Base-by-base conservation (phyloP, 2,888 invertebrate species). In the Copidosoma aretas region DNA sequence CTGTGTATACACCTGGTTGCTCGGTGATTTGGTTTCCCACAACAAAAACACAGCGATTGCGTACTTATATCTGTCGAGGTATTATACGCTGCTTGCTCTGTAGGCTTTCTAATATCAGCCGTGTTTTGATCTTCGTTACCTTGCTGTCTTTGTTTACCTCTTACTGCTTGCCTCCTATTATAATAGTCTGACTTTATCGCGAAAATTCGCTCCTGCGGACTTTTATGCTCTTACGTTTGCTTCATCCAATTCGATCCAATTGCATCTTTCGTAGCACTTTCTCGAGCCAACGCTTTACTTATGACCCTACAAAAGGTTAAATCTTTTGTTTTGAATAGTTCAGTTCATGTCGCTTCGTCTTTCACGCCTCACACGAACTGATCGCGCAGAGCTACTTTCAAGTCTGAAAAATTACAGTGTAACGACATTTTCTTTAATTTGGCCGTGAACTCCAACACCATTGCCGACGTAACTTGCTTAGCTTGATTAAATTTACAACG, bases 341-440 rank as follows among this genome's bases (percentile, higher is more conserved):
- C 62, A 14, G 68, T 15, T 39, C 62, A 41, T 43, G 68, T 68
- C 17, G 32, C 0, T 51, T 71, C 68, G 60, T 71, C 60, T 15
- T 52, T 49, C 21, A 68, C 68, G 19, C 68, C 68, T 10, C 21
- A 17, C 43, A 41, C 63, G 32, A 71, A 65, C 25, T 71, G 67
- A 17, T 60, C 64, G 21, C 43, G 64, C 46, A 64, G 10, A 17
- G 70, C 52, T 17, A 22, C 57, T 19, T n/a, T 22, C 41, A 46
- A 24, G 15, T 43, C 43, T 22, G 14, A 51, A 17, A 63, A 70
- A 41, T 70, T 70, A 51, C 63, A 70, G 41, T 70, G n/a, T 53
- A 60, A 17, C 8, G 66, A 53, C n/a, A n/a, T n/a, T n/a, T n/a
- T n/a, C n/a, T n/a, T n/a, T n/a, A n/a, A n/a, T n/a, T n/a, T n/a